Evolutionary conservation across 2,113 vertebrate species (phyloP).

Genomic region (Calidris pugnax): DNA sequence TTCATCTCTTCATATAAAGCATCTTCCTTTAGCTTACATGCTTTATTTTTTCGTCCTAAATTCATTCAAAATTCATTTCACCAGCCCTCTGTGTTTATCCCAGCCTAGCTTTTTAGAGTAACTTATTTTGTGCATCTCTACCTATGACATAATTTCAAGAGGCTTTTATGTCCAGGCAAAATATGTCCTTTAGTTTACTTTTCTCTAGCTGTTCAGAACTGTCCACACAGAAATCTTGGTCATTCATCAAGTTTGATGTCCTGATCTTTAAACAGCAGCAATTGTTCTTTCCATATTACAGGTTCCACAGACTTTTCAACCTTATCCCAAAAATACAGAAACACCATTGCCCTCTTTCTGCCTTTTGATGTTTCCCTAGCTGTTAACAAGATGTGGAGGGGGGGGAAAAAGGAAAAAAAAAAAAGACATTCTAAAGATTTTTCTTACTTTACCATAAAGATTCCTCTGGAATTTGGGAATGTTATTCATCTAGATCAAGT

Average conservation of each 20-base stretch:
- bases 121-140: neutral
- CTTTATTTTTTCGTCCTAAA: neutral
- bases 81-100: neutral
- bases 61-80: slow-evolving; percentile 28
- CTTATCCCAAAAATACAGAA: neutral
- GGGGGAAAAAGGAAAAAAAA: neutral
- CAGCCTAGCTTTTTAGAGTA: neutral
- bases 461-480: slow-evolving; percentile 49
- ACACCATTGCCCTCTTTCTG: neutral
- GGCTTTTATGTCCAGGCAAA: slow-evolving; percentile 21
- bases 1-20: neutral
- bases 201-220: slow-evolving; percentile 20
- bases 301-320: neutral
- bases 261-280: slow-evolving; percentile 12
- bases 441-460: slow-evolving; percentile 32
- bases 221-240: slow-evolving; percentile 30
- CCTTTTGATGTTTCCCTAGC: neutral
- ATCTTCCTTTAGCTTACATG: neutral
- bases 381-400: neutral
- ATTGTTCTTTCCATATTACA: slow-evolving; percentile 6
- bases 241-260: neutral
- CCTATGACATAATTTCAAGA: neutral
- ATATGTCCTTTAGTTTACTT: slow-evolving; percentile 15
- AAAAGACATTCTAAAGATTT: neutral
- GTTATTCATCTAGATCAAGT: slow-evolving; percentile 57